Evolutionary conservation across 2,797 vertebrate genomes (phyloP).

Genomic region (Glyptemys insculpta): DNA sequence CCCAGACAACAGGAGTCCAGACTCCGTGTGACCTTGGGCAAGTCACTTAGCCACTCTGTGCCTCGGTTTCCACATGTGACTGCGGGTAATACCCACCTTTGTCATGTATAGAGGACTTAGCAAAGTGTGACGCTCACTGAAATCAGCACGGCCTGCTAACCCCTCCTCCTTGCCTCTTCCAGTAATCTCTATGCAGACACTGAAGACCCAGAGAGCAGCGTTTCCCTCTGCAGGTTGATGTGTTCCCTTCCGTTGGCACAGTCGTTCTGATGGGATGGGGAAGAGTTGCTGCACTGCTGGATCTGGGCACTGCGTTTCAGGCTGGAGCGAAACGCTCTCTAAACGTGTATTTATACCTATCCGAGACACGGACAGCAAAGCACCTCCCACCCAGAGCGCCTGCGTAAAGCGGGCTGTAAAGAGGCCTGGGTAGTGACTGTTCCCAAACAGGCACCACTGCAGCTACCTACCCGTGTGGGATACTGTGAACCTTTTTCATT

Average conservation of each 20-base stretch:
- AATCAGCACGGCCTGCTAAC: rapidly evolving
- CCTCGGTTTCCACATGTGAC: too few relatives aligned
- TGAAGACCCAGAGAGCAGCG: conserved; percentile 62
- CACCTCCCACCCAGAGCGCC: conserved; percentile 38
- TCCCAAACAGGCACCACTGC: conserved; percentile 64
- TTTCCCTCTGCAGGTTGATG: conserved; percentile 65
- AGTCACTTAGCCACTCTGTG: too few relatives aligned
- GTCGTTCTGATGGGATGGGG: conserved; percentile 57
- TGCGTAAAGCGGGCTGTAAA: conserved; percentile 32
- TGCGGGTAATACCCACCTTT: too few relatives aligned
- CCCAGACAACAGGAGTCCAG: too few relatives aligned
- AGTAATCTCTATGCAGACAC: conserved; percentile 84
- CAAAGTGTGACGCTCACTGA: neutral
- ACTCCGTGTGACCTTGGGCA: too few relatives aligned
- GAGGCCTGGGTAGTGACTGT: conserved; percentile 63
- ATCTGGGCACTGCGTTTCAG: conserved; percentile 42
- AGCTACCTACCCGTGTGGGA: conserved; percentile 73
- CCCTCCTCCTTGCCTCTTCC: conserved; percentile 44
- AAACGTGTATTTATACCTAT: conserved; percentile 56
- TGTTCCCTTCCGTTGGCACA: conserved; percentile 65
- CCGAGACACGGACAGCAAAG: conserved; percentile 61
- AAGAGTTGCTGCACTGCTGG: conserved; percentile 66
- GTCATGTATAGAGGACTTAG: neutral
- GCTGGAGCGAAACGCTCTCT: conserved; percentile 45
- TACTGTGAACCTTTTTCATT: conserved; percentile 74